These are phyloP conservation scores for Protobothrops mucrosquamatus DNA, from an alignment of 2,113 vertebrate species.

Conservation along the genomic window DNA sequence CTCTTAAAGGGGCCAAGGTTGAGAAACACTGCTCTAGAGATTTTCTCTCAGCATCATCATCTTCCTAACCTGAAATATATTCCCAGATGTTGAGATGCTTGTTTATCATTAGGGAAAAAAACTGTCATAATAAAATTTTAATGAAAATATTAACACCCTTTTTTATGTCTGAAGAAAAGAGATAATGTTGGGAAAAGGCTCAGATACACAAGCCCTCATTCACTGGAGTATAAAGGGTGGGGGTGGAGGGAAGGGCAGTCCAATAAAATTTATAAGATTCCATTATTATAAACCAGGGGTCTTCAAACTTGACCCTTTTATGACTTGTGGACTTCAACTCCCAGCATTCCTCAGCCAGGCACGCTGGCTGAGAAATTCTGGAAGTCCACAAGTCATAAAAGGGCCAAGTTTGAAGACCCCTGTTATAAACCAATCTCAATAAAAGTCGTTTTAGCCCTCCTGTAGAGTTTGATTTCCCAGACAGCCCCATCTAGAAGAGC, in stretches of 20 bases:
- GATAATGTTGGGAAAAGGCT: not conserved
- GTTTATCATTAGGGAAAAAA: too few species aligned
- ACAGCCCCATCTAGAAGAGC: not conserved
- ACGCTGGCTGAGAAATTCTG: too few species aligned
- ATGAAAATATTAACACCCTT: not conserved
- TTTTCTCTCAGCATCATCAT: too few species aligned
- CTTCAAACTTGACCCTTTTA: too few species aligned
- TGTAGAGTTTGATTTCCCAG: not conserved
- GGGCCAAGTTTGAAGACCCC: too few species aligned
- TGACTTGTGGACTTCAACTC: too few species aligned
- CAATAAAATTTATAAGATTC: not conserved
- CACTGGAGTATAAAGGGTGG: not conserved
- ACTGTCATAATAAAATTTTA: not conserved
- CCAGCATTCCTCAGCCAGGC: too few species aligned
- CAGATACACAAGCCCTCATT: not conserved
- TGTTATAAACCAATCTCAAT: not conserved
- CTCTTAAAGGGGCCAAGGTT: too few species aligned
- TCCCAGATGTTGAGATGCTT: too few species aligned
- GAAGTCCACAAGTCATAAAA: too few species aligned
- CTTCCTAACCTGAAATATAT: too few species aligned
- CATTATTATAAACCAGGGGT: not conserved
- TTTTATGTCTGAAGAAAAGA: not conserved
- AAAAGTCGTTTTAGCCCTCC: not conserved
- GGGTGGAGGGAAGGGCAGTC: not conserved
- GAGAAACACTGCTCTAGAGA: too few species aligned